phyloP scores from a whole-genome alignment of 30 jellyfish, hydroid and myxozoan genomes.

The Morbakka virulenta region DNA sequence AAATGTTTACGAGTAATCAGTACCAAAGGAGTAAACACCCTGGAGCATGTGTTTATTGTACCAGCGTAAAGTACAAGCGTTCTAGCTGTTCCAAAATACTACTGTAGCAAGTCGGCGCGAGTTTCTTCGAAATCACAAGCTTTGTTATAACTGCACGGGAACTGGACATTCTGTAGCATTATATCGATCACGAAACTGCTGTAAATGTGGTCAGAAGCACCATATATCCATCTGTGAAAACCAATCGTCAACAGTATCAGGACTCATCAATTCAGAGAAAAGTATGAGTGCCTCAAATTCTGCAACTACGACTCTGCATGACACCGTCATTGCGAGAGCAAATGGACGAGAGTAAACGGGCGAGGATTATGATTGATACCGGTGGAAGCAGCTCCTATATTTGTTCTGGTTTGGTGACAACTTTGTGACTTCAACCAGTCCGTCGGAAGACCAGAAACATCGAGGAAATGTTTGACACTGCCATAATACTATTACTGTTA shows the following conservation, averaged over 20 bases:
- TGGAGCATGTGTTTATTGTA: background rate
- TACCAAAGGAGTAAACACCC: background rate
- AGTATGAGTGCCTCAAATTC: background rate
- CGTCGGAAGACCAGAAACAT: background rate
- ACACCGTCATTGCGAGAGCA: too few species aligned
- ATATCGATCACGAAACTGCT: background rate
- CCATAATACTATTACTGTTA: too few species aligned
- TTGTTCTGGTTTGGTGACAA: background rate
- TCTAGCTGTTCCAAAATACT: background rate
- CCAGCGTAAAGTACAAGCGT: background rate
- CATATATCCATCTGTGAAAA: background rate
- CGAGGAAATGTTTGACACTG: background rate
- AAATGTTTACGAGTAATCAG: too few species aligned
- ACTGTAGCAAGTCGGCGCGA: background rate
- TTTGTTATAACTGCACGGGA: background rate
- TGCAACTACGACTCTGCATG: too few species aligned
- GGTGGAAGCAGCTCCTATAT: background rate
- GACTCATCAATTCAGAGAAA: background rate
- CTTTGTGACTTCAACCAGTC: background rate
- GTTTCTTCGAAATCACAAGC: background rate
- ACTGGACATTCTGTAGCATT: background rate
- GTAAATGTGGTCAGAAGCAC: background rate
- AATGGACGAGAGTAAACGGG: background rate
- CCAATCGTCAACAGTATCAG: background rate
- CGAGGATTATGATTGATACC: background rate